Evolutionary conservation across 2,113 vertebrate genomes (phyloP).

Genomic region (Charina bottae): DNA sequence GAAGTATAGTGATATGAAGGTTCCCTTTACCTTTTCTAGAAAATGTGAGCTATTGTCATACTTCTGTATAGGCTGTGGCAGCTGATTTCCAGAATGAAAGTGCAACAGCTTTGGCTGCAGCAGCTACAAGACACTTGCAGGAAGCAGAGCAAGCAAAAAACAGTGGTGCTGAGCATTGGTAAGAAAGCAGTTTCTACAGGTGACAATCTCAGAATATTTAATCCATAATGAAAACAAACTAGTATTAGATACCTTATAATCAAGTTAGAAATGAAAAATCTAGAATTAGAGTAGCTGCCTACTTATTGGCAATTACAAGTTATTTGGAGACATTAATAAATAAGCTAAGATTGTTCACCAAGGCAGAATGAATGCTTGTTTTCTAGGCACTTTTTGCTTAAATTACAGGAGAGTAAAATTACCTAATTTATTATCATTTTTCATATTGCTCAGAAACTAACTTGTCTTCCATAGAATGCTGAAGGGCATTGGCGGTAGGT

Average conservation of each 20-base stretch:
- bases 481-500: background rate
- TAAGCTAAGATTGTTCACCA: background rate
- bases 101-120: conserved; percentile 91
- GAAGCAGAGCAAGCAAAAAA: conserved; percentile 93
- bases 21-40: background rate
- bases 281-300: background rate
- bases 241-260: background rate
- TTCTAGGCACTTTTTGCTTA: background rate
- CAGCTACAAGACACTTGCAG: conserved; percentile 92
- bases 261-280: background rate
- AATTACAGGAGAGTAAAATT: background rate
- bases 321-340: background rate
- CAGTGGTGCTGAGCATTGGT: conserved; percentile 90
- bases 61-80: conserved; percentile 85
- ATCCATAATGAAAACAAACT: background rate
- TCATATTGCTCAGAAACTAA: background rate
- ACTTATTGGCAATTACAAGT: background rate
- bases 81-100: conserved; percentile 98
- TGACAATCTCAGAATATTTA: fast-evolving
- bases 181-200: conserved; percentile 38
- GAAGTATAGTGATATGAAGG: background rate
- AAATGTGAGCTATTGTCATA: conserved; percentile 16
- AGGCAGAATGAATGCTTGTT: background rate
- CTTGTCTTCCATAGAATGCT: background rate
- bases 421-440: background rate